Evolutionary conservation across 2,797 vertebrate species (phyloP).

Genomic region (Erpetoichthys calabaricus): DNA sequence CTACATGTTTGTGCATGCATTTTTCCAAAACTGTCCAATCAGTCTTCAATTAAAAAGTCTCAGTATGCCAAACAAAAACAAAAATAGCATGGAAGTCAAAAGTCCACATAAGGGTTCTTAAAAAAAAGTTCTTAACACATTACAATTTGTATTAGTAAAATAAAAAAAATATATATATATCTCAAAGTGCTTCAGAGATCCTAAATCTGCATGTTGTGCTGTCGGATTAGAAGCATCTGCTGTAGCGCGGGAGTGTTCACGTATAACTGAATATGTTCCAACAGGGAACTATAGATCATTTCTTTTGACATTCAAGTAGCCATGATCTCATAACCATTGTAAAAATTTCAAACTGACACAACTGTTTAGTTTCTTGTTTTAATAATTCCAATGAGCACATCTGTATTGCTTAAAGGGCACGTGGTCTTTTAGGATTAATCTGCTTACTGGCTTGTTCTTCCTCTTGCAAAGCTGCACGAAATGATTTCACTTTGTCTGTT

Average conservation of each 20-base stretch:
- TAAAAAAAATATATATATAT: slow-evolving; percentile 33
- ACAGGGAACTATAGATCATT: not conserved
- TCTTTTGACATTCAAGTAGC: slow-evolving; percentile 46
- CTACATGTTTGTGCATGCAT: slow-evolving; percentile 58
- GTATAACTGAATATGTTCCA: slow-evolving; percentile 35
- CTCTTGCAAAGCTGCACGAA: slow-evolving; percentile 80
- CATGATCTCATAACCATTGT: slow-evolving; percentile 32
- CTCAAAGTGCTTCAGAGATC: slow-evolving; percentile 50
- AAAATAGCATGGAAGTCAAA: slow-evolving; percentile 35
- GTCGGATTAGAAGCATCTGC: slow-evolving; percentile 49
- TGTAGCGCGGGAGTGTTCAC: slow-evolving; percentile 42
- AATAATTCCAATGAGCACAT: slow-evolving; percentile 32
- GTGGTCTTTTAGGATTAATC: slow-evolving; percentile 82
- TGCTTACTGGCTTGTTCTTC: slow-evolving; percentile 95
- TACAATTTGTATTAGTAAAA: slow-evolving; percentile 17
- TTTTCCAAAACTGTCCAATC: slow-evolving; percentile 39
- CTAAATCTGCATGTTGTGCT: slow-evolving; percentile 40
- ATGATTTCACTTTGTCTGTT: slow-evolving; percentile 92
- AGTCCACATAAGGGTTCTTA: slow-evolving; percentile 38
- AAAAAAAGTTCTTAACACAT: slow-evolving; percentile 39
- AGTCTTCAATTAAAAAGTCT: slow-evolving; percentile 34
- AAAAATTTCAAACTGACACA: slow-evolving; percentile 33
- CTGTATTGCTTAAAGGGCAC: slow-evolving; percentile 49
- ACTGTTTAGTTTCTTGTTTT: slow-evolving; percentile 31
- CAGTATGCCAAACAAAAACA: slow-evolving; percentile 26